Evolutionary conservation across 2,888 invertebrate genomes (phyloP).

Genomic region (Drosophila anceps): DNA sequence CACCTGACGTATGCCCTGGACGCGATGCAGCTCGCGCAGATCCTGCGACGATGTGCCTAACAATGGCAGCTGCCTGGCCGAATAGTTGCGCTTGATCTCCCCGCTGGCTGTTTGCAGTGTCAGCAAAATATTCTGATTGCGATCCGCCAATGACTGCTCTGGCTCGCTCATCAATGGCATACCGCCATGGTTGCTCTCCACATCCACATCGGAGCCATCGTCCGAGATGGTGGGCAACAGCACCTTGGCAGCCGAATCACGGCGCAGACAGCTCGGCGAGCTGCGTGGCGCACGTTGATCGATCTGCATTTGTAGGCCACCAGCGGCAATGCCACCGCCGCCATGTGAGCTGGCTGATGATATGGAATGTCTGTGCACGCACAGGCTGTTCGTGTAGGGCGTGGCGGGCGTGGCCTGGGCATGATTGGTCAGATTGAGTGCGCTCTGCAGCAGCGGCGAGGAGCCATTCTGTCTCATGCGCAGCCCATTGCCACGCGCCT

Average conservation of each 20-base stretch:
- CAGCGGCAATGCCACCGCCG: constrained; percentile 46
- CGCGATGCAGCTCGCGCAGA: constrained; percentile 68
- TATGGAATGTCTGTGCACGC: constrained; percentile 82
- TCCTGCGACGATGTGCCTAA: constrained; percentile 84
- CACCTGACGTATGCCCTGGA: constrained; percentile 83
- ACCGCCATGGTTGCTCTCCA: constrained; percentile 43
- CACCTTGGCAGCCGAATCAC: constrained; percentile 83
- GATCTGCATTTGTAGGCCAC: constrained; percentile 84
- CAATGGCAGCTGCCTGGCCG: constrained; percentile 83
- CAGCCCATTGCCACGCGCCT: constrained; percentile 85
- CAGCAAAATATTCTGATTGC: constrained; percentile 83
- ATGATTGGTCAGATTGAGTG: constrained; percentile 83
- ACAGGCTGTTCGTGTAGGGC: constrained; percentile 77
- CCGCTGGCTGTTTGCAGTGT: constrained; percentile 84
- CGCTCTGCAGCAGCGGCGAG: constrained; percentile 85
- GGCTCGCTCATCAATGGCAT: constrained; percentile 67
- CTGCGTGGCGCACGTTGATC: constrained; percentile 77
- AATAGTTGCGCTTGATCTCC: constrained; percentile 84
- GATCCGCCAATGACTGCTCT: constrained; percentile 70
- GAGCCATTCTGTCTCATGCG: constrained; percentile 85
- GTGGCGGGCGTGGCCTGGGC: constrained; percentile 51
- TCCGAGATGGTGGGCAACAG: constrained; percentile 82
- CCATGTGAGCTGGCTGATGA: constrained; percentile 82
- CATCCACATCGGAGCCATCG: constrained; percentile 77
- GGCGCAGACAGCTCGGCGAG: constrained; percentile 77